Evolutionary conservation across 2,888 invertebrate species (phyloP), one percentile per base, ranked within the genome.

Genomic region (Blastobasis adustella): DNA sequence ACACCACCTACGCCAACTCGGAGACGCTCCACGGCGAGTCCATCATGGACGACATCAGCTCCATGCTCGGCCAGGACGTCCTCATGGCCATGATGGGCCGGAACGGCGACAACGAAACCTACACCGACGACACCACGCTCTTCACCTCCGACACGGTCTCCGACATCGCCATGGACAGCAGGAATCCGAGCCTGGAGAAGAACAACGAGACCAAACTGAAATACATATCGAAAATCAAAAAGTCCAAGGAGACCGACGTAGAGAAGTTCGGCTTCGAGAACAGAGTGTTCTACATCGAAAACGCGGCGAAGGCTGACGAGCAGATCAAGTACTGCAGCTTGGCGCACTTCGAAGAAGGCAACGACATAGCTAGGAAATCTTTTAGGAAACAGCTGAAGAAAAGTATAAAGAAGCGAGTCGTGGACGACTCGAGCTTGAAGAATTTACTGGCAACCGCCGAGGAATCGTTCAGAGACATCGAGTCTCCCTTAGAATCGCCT

Each of bases 291-390:
- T 90, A 91, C 77, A 85, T 91, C 57, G 88, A 87, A 74, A 86
- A 88, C 51, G 72, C 79, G 60, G 66, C 79, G 47, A 85, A 83
- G 65, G 72, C 79, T 48, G 91, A 92, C 54, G 90, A 91, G 62
- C 91, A 92, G 51, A 90, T 91, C 46, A 93, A 92, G 59, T 94
- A 92, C 68, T 95, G 95, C 73, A 95, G 95, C 67, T 81, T 96
- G 65, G 95, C 95, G 1, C 93, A 94, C 61, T 95, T 95, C 67
- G 94, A 93, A 54, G 95, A 95, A 79, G 95, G 95, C 23, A 95
- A 91, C 74, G 95, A 96, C 72, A 95, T 96, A 55, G 94, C 93
- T 0, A 90, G 95, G 47, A 91, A 92, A 71, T 95, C 95, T 4
- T 94, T 95, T 71, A 93, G 92, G 65, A 88, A 87, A 55, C 81